Percentiles rank a stretch among this genome's conserved stretches.
phyloP scores from a whole-genome alignment of 2,113 vertebrate species.

The Turnix velox region DNA sequence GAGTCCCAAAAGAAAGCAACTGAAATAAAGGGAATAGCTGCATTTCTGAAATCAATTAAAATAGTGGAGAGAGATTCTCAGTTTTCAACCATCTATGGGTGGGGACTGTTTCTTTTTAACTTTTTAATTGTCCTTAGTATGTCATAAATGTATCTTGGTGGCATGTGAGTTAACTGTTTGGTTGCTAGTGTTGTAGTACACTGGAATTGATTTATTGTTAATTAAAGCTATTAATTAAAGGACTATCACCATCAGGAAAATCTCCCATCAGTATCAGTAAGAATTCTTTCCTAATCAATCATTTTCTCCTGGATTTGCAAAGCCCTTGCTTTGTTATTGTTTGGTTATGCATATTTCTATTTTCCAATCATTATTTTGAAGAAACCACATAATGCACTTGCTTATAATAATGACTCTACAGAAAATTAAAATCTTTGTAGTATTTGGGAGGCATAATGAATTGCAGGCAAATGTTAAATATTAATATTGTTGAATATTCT shows the following conservation, averaged over 20 bases:
- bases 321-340: background rate
- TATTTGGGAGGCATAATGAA: background rate
- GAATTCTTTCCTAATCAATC: background rate
- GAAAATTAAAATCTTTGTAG: background rate
- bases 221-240: no score
- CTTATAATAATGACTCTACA: background rate
- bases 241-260: background rate
- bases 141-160: background rate
- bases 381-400: background rate
- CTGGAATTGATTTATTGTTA: background rate
- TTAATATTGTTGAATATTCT: background rate
- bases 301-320: background rate
- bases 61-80: background rate
- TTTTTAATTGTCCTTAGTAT: background rate
- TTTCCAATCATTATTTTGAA: background rate
- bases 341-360: background rate
- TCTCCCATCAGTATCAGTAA: background rate
- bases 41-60: background rate
- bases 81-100: rapidly evolving
- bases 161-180: background rate
- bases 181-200: background rate
- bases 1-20: background rate
- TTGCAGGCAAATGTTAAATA: conserved; percentile 17
- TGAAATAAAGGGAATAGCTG: background rate
- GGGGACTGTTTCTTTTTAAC: background rate